Percentiles rank a stretch among this genome's conserved stretches.
Evolutionary conservation across 2,113 vertebrate species (phyloP).

Genomic region (Oreochromis niloticus): DNA sequence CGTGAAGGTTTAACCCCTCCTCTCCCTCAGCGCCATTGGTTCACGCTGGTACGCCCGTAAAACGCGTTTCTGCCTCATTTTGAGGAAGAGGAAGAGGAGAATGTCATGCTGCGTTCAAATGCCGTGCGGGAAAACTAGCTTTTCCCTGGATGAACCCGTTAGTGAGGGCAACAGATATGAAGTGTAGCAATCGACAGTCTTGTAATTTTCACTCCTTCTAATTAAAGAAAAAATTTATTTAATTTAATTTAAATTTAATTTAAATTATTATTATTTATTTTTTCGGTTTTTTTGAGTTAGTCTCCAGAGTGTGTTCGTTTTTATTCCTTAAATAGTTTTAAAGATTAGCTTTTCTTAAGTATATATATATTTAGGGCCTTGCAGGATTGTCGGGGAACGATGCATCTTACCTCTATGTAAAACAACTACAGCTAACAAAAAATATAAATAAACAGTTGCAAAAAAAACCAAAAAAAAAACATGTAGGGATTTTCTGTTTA

Average conservation of each 20-base stretch:
- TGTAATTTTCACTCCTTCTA: neutral
- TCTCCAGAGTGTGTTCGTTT: neutral
- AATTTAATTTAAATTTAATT: too few species aligned
- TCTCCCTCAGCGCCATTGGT: slow-evolving; percentile 43
- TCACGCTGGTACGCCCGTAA: slow-evolving; percentile 23
- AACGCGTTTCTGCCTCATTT: slow-evolving; percentile 19
- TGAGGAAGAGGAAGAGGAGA: slow-evolving; percentile 28
- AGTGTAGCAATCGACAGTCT: neutral
- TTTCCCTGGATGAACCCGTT: neutral
- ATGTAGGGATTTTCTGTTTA: neutral
- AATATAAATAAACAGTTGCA: neutral
- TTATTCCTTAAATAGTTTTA: neutral
- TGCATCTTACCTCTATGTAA: neutral
- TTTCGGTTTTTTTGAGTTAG: neutral
- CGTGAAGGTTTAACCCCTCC: slow-evolving; percentile 42
- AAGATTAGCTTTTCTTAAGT: neutral
- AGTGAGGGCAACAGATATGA: neutral
- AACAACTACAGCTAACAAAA: neutral
- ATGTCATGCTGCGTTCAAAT: slow-evolving; percentile 50
- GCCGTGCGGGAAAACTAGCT: neutral
- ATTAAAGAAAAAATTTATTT: too few species aligned
- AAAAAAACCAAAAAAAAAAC: neutral
- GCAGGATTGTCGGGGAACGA: neutral
- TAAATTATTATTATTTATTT: neutral
- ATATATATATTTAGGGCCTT: neutral